A percentile compares a stretch with the other conserved stretches of the same genome.
Conservation (phyloP, 2,888 invertebrate genomes). For the Acrocera orbiculus region DNA sequence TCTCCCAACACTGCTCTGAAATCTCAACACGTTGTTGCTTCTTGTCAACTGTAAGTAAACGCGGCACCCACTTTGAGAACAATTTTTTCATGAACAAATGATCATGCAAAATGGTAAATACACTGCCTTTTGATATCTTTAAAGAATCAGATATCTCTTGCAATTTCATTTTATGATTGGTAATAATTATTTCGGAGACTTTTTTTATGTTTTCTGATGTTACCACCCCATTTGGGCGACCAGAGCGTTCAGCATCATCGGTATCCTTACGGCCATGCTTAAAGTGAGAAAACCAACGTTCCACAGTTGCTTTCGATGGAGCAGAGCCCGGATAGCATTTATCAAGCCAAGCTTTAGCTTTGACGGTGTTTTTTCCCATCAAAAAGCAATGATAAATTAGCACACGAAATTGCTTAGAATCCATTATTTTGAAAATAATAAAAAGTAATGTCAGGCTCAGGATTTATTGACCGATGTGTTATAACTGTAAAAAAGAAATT, state of each 20-base stretch:
- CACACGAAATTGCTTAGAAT: neutral
- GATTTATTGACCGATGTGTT: too few relatives aligned
- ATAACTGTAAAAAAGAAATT: too few relatives aligned
- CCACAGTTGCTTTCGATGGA: neutral
- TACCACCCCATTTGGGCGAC: slow-evolving; percentile 2
- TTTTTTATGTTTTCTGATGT: slow-evolving; percentile 11
- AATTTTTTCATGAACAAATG: slow-evolving; percentile 19
- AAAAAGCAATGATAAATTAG: neutral
- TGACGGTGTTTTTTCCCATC: neutral
- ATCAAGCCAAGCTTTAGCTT: slow-evolving; percentile 1
- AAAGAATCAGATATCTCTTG: slow-evolving; percentile 18
- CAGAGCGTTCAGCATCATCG: neutral
- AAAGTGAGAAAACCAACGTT: slow-evolving; percentile 1
- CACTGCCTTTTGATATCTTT: slow-evolving; percentile 10
- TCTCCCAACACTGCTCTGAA: slow-evolving; percentile 17
- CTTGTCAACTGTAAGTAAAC: slow-evolving; percentile 19
- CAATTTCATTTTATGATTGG: slow-evolving; percentile 18
- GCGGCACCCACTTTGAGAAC: slow-evolving; percentile 21
- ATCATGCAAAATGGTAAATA: slow-evolving; percentile 16
- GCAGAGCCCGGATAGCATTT: slow-evolving; percentile 5
- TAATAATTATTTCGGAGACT: slow-evolving; percentile 17
- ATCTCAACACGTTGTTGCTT: slow-evolving; percentile 15
- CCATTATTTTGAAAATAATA: neutral
- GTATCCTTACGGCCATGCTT: slow-evolving; percentile 3
- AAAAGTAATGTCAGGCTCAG: too few relatives aligned